Evolutionary conservation across 2,888 invertebrate genomes (phyloP), one percentile per base, ranked within the genome.

Genomic region (Drosophila kanekoi): DNA sequence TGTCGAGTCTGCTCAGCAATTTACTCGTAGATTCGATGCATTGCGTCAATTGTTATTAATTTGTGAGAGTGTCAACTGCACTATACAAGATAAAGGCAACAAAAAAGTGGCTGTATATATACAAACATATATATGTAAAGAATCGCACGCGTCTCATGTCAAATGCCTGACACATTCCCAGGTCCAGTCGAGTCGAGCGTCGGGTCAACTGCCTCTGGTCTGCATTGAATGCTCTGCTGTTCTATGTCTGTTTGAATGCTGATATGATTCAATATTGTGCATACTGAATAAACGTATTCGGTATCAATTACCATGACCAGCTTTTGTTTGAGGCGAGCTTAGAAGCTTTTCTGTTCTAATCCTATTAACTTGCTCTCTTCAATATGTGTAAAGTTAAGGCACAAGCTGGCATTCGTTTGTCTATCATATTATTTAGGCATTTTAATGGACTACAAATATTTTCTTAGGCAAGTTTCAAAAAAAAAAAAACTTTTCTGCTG

Each of bases 1-100:
- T 28, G 54, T 38, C 20, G 11, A 57, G 47, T 49, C 54, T 9
- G 56, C 40, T 43, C 14, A 56, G 47, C 79, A 75, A 59, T 78
- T 64, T 75, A 37, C 61, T 66, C 43, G 16, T 40, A 47, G 33
- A 61, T 35, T 77, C 61, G 57, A 47, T 51, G 54, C 65, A 79
- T 65, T 77, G 89, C 79, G 74, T 65, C 85, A 89, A 85, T 85
- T 85, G 85, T 81, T 83, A 89, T 89, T 85, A 87, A 85, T 89
- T 88, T 85, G 79, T 77, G 56, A 70, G 72, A 84, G 69, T 86
- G 87, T 80, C 80, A 78, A 60, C 70, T 80, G 75, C 65, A 72
- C 62, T 62, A 38, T 40, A 40, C 53, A 61, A 70, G 67, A 77
- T 66, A 70, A 53, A 56, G 40, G 60, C 47, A 61, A 59, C 66